Percentiles rank a stretch among this genome's conserved stretches.
Evolutionary conservation across 1,140 invertebrate genomes (phyloP).

Genomic region (Drosophila busckii): DNA sequence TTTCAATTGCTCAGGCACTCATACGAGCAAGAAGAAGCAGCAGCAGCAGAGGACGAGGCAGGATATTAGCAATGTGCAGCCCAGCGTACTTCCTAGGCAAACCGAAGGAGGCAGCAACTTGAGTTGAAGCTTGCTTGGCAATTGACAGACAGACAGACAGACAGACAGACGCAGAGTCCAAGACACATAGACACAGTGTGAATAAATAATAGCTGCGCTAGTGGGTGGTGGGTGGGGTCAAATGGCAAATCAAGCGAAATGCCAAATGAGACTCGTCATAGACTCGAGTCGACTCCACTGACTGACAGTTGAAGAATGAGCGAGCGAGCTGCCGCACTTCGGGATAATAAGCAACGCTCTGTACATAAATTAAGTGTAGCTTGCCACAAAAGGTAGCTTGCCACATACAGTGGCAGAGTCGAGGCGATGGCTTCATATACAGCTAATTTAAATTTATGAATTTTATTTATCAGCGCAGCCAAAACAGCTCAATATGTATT

Average conservation of each 20-base stretch:
- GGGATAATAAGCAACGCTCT: slow-evolving; percentile 40
- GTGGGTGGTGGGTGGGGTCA: too few relatives aligned
- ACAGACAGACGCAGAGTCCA: too few relatives aligned
- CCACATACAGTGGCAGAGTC: background rate
- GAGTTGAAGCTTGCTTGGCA: too few relatives aligned
- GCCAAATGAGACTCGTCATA: slow-evolving; percentile 70
- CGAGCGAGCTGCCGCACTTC: slow-evolving; percentile 14
- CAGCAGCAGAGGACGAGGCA: slow-evolving; percentile 17
- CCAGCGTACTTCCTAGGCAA: slow-evolving; percentile 70
- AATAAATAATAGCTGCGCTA: too few relatives aligned
- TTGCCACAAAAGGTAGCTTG: slow-evolving; percentile 14
- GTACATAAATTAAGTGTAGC: slow-evolving; percentile 47
- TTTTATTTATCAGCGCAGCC: too few relatives aligned
- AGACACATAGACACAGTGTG: slow-evolving; percentile 61
- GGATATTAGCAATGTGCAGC: slow-evolving; percentile 75
- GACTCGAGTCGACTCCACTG: slow-evolving; percentile 44
- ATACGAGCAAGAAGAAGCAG: background rate
- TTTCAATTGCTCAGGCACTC: slow-evolving; percentile 52
- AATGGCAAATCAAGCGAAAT: slow-evolving; percentile 69
- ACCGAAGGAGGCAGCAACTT: too few relatives aligned
- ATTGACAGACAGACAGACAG: background rate
- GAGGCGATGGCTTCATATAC: slow-evolving; percentile 51
- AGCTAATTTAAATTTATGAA: slow-evolving; percentile 75
- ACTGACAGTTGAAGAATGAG: slow-evolving; percentile 16
- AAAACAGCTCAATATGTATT: slow-evolving; percentile 65